A percentile compares a stretch with the other conserved stretches of the same genome.
Conservation (phyloP, 2,888 invertebrate species). For the Mellilla xanthometata region DNA sequence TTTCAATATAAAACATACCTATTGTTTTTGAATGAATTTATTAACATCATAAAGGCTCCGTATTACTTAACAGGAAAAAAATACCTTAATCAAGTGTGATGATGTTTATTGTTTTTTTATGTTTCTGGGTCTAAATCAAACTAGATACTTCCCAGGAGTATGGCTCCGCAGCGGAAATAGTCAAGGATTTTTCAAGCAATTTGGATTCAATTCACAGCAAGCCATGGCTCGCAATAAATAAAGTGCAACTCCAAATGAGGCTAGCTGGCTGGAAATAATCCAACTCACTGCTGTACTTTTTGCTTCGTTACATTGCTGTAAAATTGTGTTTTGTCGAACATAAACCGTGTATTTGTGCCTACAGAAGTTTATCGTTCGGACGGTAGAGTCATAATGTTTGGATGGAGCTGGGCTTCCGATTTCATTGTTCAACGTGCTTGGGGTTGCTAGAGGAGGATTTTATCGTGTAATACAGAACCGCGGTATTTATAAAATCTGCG, state of each 20-base stretch:
- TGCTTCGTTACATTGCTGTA: constrained; percentile 60
- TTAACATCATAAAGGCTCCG: too few species aligned
- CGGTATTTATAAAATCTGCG: neutral
- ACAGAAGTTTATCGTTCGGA: constrained; percentile 28
- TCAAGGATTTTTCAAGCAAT: constrained; percentile 60
- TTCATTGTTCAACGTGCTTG: constrained; percentile 8
- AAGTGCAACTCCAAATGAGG: constrained; percentile 70
- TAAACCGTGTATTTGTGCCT: constrained; percentile 35
- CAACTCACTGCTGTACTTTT: constrained; percentile 60
- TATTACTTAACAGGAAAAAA: too few species aligned
- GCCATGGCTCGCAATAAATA: constrained; percentile 66
- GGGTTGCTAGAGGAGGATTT: constrained; percentile 2
- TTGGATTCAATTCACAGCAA: constrained; percentile 70
- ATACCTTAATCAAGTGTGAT: too few species aligned
- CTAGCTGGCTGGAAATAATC: constrained; percentile 67
- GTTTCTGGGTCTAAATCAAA: neutral
- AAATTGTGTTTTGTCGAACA: constrained; percentile 45
- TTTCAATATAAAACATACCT: too few species aligned
- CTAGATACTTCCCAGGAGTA: too few species aligned
- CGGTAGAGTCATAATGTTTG: constrained; percentile 16
- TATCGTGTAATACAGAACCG: neutral
- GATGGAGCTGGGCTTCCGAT: constrained; percentile 9
- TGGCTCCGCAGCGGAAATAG: constrained; percentile 40
- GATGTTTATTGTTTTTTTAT: neutral
- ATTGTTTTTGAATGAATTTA: too few species aligned